Evolutionary conservation across 2,113 vertebrate genomes (phyloP), one percentile per base, ranked within the genome.

Genomic region (Rafetus swinhoei): DNA sequence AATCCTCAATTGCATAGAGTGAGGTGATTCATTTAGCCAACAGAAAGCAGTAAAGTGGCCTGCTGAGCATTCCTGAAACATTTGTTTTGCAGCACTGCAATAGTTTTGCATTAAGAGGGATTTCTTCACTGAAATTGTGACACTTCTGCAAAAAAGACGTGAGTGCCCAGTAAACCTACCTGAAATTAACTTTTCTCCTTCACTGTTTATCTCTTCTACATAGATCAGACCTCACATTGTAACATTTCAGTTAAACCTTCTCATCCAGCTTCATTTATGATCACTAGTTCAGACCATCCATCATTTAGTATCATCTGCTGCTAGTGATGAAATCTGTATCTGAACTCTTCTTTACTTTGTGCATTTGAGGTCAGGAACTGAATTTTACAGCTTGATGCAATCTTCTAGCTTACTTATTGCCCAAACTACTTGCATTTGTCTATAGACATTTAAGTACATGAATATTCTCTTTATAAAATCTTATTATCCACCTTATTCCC

Each of bases 381-480:
- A 79, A 55, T 89, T 93, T 62, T 91, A 59, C 19, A 90, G 32
- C 72, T 72, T 18, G 76, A n/a, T 95, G 54, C 56, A 88, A 89
- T 83, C 57, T 21, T 90, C 19, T 72, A 57, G 55, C 7, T 93
- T 95, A 92, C 93, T 95, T 94, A 94, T 80, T 92, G 45, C 72
- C 32, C 76, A 87, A 32, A 91, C 74, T 76, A 52, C 13, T 94
- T 86, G 25, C n/a, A 60, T 93, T 89, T 92, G 25, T 93, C 72
- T 72, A 60, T 79, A 79, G 81, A 59, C 13, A 27, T 7, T 69
- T 91, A 92, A 69, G 59, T 25, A 65, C 19, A 82, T 50, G 21
- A 91, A 90, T 79, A 79, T 4, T 82, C 76, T 10, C 50, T 79
- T 81, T 93, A 79, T 56, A 86, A 86, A 19, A 16, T 84, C 32